Evolutionary conservation across 2,797 vertebrate genomes (phyloP).

Genomic region (Halcyon smyrnensis): DNA sequence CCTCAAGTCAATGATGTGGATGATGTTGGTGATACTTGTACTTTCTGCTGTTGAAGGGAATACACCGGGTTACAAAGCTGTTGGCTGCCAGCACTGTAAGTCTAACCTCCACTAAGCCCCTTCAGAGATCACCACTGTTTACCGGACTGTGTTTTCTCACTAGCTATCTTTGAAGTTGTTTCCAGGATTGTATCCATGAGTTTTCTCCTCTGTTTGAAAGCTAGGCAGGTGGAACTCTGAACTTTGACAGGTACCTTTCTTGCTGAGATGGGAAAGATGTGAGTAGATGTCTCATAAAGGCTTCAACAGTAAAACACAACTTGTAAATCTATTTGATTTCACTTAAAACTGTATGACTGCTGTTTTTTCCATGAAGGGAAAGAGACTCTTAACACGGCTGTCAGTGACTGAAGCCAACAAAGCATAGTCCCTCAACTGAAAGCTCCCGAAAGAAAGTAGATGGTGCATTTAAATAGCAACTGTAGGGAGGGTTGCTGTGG

Average conservation of each 20-base stretch:
- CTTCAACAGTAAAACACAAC: background rate
- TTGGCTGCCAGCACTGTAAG: background rate
- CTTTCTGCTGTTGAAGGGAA: background rate
- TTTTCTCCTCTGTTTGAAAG: background rate
- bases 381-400: background rate
- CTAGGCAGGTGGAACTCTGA: background rate
- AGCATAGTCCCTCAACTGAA: background rate
- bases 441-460: background rate
- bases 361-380: background rate
- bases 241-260: background rate
- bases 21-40: background rate
- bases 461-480: background rate
- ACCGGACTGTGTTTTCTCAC: background rate
- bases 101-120: background rate
- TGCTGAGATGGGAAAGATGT: background rate
- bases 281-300: background rate
- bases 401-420: background rate
- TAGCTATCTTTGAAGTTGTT: background rate
- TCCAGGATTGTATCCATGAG: background rate
- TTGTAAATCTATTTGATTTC: background rate
- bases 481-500: background rate
- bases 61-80: background rate
- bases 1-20: background rate
- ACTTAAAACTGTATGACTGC: background rate
- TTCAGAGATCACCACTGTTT: background rate